Percentiles rank a stretch among this genome's conserved stretches.
Conservation (phyloP, 2,797 vertebrate genomes). For the Sparus aurata region DNA sequence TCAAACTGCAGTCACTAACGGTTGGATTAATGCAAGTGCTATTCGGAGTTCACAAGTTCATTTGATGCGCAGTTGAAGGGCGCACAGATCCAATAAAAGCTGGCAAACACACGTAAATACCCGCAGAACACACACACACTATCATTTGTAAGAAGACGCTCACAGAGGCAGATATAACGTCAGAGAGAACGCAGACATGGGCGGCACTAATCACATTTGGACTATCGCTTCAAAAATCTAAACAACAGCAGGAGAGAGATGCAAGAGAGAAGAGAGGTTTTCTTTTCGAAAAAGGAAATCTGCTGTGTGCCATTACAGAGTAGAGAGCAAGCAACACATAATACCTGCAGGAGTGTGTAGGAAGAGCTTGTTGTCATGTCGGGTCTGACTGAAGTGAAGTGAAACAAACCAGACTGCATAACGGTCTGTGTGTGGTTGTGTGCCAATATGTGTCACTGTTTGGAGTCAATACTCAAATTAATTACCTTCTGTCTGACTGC, state of each 20-base stretch:
- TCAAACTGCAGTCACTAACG: background rate
- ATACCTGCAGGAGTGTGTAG: conserved; percentile 40
- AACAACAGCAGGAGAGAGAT: conserved; percentile 23
- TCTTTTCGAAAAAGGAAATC: background rate
- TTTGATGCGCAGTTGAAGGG: background rate
- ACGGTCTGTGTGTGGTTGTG: background rate
- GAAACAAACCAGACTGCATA: background rate
- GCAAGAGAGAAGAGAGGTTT: background rate
- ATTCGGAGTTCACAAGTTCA: background rate
- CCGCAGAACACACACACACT: background rate
- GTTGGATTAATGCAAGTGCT: background rate
- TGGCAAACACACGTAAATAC: background rate
- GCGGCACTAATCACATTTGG: conserved; percentile 30
- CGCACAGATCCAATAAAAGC: conserved; percentile 1
- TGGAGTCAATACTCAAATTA: conserved; percentile 61
- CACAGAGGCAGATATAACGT: conserved; percentile 8
- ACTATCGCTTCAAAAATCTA: conserved; percentile 20
- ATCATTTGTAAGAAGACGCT: background rate
- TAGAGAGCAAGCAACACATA: conserved; percentile 16
- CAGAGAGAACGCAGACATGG: background rate
- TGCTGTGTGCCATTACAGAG: background rate
- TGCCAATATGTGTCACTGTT: conserved; percentile 23
- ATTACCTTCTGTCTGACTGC: conserved; percentile 59
- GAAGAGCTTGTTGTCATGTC: conserved; percentile 8
- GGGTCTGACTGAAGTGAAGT: background rate